Evolutionary conservation across 2,113 vertebrate species (phyloP), one percentile per base, ranked within the genome.

Genomic region (Malurus cyaneus): DNA sequence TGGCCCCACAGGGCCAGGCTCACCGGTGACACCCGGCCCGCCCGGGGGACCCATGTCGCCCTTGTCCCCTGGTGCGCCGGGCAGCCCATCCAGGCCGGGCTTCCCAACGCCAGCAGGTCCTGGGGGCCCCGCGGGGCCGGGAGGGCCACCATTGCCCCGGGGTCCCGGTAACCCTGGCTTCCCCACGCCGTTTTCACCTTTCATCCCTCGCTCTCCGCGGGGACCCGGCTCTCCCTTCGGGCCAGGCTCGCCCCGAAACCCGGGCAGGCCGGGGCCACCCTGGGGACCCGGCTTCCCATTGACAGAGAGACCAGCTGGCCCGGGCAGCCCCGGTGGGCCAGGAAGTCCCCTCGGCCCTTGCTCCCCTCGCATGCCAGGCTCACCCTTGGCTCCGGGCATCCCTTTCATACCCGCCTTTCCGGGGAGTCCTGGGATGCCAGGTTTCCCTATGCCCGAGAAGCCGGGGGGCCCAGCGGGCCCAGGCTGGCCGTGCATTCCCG

Each of bases 261-360:
- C 99, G 15, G 98, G 98, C n/a, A 98, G 96, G 0, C 99, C 99
- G 2, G 98, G 98, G 10, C 97, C 96, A 0, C 99, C 99, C 78
- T 98, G 98, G 31, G 98, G 97, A 13, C 99, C 99, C 29, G 99
- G 99, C 96, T 99, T 99, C 23, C 99, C 99, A n/a, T 98, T 99
- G 46, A 99, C 97, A 16, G 99, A 98, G 73, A 99, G 97, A 62
- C 99, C 99, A 8, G 98, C 98, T 12, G 99, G 99, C 6, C 99
- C 99, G 8, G 99, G 99, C n/a, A 98, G 97, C 47, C 99, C 99
- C 1, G 99, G 98, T 8, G 98, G 98, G 7, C 99, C 99, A 3
- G 98, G 97, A 23, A 98, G 97, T 14, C 99, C 99, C 92, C 99
- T 96, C 44, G 97, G 97, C 41, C 99, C 99, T 92, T 98, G 98